phyloP scores from a whole-genome alignment of 2,888 invertebrate species.

The Periphyllus acericola region DNA sequence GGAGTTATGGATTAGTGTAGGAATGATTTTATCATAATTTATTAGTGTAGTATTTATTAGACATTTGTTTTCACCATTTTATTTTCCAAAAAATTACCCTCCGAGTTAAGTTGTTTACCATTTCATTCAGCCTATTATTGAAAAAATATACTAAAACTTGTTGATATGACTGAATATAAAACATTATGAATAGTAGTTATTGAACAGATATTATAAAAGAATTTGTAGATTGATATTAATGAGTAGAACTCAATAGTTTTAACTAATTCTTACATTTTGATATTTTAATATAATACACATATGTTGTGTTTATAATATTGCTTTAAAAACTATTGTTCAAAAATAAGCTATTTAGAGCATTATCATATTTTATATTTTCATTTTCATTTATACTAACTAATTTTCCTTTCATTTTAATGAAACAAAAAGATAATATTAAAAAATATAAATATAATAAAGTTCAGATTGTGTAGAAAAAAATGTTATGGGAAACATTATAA shows the following conservation, averaged over 20 bases:
- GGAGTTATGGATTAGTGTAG: not conserved
- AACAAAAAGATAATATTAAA: not conserved
- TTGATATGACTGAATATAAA: not conserved
- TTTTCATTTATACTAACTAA: not conserved
- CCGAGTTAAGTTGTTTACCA: not conserved
- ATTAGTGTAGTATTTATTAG: not conserved
- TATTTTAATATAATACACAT: no score
- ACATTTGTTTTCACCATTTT: not conserved
- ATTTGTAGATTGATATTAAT: not conserved
- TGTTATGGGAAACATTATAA: not conserved
- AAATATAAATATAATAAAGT: not conserved
- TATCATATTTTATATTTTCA: not conserved
- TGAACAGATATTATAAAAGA: not conserved
- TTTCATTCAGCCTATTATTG: not conserved
- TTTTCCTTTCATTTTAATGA: not conserved
- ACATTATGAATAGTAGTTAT: not conserved
- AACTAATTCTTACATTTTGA: no score
- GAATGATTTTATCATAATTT: not conserved
- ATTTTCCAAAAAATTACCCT: no score
- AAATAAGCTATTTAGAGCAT: not conserved
- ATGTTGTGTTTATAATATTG: not conserved
- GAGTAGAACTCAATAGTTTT: no score
- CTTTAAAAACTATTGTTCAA: not conserved
- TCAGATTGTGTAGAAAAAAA: not conserved
- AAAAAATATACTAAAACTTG: not conserved